A percentile compares a stretch with the other conserved stretches of the same genome.
Conservation (phyloP, 2,797 vertebrate species). For the Eleutherodactylus coqui region DNA sequence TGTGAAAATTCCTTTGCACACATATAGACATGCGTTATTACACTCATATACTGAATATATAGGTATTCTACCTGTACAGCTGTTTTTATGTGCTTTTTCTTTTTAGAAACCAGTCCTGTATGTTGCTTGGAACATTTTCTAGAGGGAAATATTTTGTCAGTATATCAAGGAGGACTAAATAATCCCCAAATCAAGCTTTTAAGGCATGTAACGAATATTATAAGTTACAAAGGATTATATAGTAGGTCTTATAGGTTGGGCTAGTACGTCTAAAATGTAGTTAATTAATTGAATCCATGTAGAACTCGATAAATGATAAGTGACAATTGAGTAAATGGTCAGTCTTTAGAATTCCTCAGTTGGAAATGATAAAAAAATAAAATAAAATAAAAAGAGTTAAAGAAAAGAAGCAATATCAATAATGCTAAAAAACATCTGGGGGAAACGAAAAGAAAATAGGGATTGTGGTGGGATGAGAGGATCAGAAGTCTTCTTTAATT, state of each 20-base stretch:
- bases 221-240: neutral
- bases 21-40: neutral
- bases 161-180: neutral
- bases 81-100: neutral
- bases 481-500: slow-evolving; percentile 41
- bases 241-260: neutral
- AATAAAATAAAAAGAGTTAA: slow-evolving; percentile 70
- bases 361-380: slow-evolving; percentile 66
- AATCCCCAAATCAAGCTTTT: neutral
- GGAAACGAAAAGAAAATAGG: slow-evolving; percentile 65
- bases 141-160: neutral
- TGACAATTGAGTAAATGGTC: slow-evolving; percentile 75
- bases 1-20: neutral
- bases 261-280: slow-evolving; percentile 70
- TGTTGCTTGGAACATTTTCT: neutral
- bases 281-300: slow-evolving; percentile 76
- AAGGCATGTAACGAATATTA: neutral
- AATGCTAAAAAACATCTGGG: slow-evolving; percentile 63
- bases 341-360: slow-evolving; percentile 75
- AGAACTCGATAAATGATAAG: slow-evolving; percentile 82
- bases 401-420: slow-evolving; percentile 67
- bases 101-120: neutral
- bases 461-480: slow-evolving; percentile 38
- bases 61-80: too few species aligned
- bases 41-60: neutral